These are phyloP conservation scores for Tortrix viridana DNA, from an alignment of 2,888 invertebrate species.

Conservation along the genomic window DNA sequence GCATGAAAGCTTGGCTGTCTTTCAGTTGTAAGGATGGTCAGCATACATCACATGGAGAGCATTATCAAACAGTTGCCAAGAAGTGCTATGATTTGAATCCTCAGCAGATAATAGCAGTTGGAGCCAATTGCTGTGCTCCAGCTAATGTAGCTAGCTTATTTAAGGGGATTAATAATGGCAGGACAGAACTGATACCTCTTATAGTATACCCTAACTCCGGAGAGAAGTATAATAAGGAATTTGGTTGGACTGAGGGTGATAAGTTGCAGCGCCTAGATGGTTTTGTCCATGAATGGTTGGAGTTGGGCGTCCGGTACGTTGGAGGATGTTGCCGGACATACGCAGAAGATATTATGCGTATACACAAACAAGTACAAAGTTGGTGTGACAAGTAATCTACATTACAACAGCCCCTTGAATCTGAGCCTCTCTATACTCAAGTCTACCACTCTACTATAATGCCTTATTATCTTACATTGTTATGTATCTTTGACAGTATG, in stretches of 20 bases:
- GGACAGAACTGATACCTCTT: conserved; percentile 83
- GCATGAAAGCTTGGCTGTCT: conserved; percentile 92
- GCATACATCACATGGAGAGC: conserved; percentile 89
- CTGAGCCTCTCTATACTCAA: conserved; percentile 18
- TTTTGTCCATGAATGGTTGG: conserved; percentile 90
- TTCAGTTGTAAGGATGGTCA: conserved; percentile 90
- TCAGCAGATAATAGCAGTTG: conserved; percentile 89
- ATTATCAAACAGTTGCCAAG: conserved; percentile 86
- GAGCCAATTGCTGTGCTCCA: conserved; percentile 91
- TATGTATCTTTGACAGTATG: conserved; percentile 9
- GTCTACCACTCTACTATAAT: conserved; percentile 4
- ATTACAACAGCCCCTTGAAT: conserved; percentile 7
- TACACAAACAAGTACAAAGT: conserved; percentile 63
- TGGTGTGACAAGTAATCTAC: conserved; percentile 48
- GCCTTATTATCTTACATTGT: conserved; percentile 8
- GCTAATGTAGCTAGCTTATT: conserved; percentile 62
- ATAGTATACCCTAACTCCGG: conserved; percentile 97
- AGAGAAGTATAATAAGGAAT: conserved; percentile 86
- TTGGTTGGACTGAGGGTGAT: conserved; percentile 87
- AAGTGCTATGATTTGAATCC: conserved; percentile 87
- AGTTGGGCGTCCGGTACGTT: conserved; percentile 90
- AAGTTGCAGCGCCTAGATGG: conserved; percentile 86
- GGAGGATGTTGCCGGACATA: conserved; percentile 96
- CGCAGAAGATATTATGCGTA: conserved; percentile 89
- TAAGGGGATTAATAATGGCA: conserved; percentile 60